phyloP scores from a whole-genome alignment of 2,797 vertebrate genomes.

The Sitta carolinensis region DNA sequence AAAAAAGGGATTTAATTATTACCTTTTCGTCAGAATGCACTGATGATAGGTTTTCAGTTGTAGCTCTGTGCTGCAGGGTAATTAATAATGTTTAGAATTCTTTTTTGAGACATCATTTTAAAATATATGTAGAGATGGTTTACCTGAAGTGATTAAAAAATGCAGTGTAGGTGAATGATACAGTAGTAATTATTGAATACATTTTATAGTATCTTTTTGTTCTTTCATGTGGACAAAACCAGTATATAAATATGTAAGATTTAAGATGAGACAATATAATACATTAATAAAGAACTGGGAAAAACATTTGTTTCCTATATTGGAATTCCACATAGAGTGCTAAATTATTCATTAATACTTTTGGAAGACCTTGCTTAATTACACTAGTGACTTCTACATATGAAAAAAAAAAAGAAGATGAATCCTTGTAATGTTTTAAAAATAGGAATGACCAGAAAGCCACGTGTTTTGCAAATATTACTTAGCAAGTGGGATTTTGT shows the following conservation, averaged over 20 bases:
- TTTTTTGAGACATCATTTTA: conserved; percentile 56
- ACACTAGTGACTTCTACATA: not conserved
- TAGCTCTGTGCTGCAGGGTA: conserved; percentile 63
- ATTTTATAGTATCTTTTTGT: conserved; percentile 28
- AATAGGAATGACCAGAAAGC: not conserved
- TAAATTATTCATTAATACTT: not conserved
- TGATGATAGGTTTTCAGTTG: conserved; percentile 77
- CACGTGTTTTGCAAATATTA: not conserved
- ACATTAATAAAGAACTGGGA: not conserved
- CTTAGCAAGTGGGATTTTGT: not conserved
- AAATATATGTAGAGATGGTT: conserved; percentile 55
- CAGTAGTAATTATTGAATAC: conserved; percentile 54
- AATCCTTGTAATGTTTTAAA: not conserved
- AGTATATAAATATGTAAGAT: conserved; percentile 29
- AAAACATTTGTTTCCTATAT: not conserved
- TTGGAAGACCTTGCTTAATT: not conserved
- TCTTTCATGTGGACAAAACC: conserved; percentile 50
- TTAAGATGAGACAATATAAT: not conserved
- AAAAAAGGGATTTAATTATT: conserved; percentile 78
- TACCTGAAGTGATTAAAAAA: conserved; percentile 64
- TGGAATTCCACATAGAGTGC: not conserved
- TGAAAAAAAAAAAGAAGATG: not conserved
- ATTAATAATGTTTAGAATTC: conserved; percentile 55
- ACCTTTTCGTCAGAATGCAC: conserved; percentile 73
- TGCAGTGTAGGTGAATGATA: conserved; percentile 10